Percentiles rank a stretch among this genome's conserved stretches.
Conservation (phyloP, 2,888 invertebrate genomes). For the Gryllus longicercus region DNA sequence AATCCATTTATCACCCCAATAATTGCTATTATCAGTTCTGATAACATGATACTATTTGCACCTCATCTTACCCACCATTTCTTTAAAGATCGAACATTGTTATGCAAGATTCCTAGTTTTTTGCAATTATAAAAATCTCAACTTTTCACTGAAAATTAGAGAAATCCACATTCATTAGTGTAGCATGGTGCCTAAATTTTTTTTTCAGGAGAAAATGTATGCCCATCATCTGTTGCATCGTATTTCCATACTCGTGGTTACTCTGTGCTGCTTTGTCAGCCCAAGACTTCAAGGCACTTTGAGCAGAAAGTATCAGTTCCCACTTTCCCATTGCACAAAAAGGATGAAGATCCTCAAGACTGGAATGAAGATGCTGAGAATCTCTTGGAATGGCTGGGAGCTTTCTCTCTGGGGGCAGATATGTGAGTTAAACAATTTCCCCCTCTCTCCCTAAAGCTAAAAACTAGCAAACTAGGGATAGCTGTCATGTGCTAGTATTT, state of each 20-base stretch:
- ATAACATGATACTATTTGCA: too few relatives aligned
- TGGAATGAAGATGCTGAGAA: conserved; percentile 41
- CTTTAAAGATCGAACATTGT: too few relatives aligned
- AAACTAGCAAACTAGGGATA: neutral
- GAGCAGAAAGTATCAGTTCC: conserved; percentile 50
- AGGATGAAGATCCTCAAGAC: conserved; percentile 39
- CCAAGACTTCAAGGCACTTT: conserved; percentile 45
- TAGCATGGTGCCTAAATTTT: neutral
- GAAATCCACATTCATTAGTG: too few relatives aligned
- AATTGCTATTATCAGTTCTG: too few relatives aligned
- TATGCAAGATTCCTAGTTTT: too few relatives aligned
- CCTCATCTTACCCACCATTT: too few relatives aligned
- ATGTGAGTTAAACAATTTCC: conserved; percentile 38
- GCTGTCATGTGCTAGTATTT: too few relatives aligned
- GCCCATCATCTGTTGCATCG: conserved; percentile 59
- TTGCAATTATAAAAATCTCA: too few relatives aligned
- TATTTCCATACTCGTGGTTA: conserved; percentile 53
- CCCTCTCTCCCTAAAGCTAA: neutral
- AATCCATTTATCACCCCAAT: too few relatives aligned
- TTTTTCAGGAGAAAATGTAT: conserved; percentile 47
- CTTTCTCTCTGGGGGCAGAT: conserved; percentile 50
- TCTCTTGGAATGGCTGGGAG: conserved; percentile 57
- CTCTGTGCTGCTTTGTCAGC: conserved; percentile 48
- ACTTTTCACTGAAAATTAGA: too few relatives aligned
- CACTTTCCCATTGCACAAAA: conserved; percentile 34